Base-by-base conservation (phyloP, 2,797 vertebrate species). In the Hippocampus kuda region DNA sequence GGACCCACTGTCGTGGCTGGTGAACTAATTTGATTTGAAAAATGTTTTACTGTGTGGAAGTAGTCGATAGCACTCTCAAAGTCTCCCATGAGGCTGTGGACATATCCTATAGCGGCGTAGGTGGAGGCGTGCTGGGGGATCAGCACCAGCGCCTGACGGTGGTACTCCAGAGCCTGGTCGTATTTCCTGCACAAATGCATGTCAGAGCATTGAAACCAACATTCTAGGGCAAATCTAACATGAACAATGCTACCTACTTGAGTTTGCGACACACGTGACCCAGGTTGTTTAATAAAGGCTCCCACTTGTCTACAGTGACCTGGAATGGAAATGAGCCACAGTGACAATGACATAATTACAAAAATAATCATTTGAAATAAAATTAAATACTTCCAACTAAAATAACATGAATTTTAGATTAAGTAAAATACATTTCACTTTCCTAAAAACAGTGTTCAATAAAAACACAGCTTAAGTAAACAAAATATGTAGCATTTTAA, bases 81-180 rank as follows among this genome's bases (percentile, higher is more conserved):
- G 82, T 97, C 96, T 38, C 97, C 96, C 95, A 96, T 99, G 48
- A 99, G 93, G 84, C 96, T 99, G 72, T 98, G 95, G 38, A 99
- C 96, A 12, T 98, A 99, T 77, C 97, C 97, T 56, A 99, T 98
- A 68, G 97, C 93, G 15, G 97, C 92, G 56, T 99, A 99, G 30
- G 97, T 99, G n/a, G 97, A 98, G 2, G 97, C 95, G 2, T 99
- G 96, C 70, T 99, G 97, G 65, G 97, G 97, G 74, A 99, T 98
- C 1, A 99, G 77, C 57, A 99, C 97, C 68, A 99, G 87, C 0
- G 97, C 97, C 85, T 99, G 97, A 0, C 96, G 94, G 85, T 99
- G 97, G 81, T 98, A 99, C 82, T 99, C 96, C 82, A 99, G 84
- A n/a, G 96, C 96, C 82, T 95, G 94, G 27, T 96, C 93, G 0